These are phyloP conservation scores for Diloba caeruleocephala DNA, from an alignment of 2,888 invertebrate genomes.

Conservation along the genomic window DNA sequence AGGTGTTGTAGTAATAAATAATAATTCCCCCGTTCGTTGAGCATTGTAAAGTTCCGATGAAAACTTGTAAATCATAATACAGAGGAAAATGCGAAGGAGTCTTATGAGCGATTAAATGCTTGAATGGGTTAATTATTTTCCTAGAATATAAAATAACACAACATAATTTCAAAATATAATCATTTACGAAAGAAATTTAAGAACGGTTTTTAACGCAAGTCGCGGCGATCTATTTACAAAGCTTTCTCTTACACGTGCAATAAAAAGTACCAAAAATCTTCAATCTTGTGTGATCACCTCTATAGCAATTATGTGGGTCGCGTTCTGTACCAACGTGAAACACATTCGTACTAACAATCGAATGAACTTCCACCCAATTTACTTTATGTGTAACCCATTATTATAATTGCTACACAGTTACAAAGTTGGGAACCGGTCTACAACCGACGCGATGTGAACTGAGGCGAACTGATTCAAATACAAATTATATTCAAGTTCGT, in stretches of 20 bases:
- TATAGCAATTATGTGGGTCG: constrained; percentile 62
- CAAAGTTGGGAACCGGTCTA: constrained; percentile 68
- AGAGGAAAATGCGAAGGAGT: constrained; percentile 13
- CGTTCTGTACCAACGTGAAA: constrained; percentile 62
- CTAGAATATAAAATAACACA: background rate
- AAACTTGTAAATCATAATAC: constrained; percentile 43
- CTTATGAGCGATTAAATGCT: constrained; percentile 17
- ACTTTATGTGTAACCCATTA: constrained; percentile 82
- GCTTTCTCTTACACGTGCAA: constrained; percentile 4
- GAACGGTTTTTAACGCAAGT: too few relatives aligned
- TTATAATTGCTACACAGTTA: constrained; percentile 79
- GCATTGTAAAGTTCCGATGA: constrained; percentile 62
- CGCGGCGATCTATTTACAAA: constrained; percentile 4
- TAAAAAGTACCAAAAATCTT: constrained; percentile 42
- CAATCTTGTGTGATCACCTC: constrained; percentile 49
- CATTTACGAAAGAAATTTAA: background rate
- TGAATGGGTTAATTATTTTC: constrained; percentile 4
- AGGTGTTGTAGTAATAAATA: constrained; percentile 76
- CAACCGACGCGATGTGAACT: constrained; percentile 65
- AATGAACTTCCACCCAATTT: constrained; percentile 80
- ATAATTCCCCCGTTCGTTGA: constrained; percentile 65
- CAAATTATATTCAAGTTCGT: constrained; percentile 66
- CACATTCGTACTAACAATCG: constrained; percentile 74
- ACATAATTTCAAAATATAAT: background rate
- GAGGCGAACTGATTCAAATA: constrained; percentile 64